A percentile compares a stretch with the other conserved stretches of the same genome.
Conservation (phyloP, 2,797 vertebrate genomes). For the Luscinia luscinia region DNA sequence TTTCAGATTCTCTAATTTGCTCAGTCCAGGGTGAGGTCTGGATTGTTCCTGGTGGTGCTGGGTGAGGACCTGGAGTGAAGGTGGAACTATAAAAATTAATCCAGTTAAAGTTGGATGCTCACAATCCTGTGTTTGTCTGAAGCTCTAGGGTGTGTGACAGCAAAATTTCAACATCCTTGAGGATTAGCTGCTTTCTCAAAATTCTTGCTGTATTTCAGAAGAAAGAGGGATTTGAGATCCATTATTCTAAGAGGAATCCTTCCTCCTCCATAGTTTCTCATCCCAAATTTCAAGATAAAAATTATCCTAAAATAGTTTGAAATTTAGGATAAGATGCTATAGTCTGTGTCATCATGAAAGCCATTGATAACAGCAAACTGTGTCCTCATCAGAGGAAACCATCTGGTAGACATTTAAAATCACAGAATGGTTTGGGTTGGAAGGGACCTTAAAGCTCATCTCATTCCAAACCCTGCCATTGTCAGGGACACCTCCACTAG, state of each 20-base stretch:
- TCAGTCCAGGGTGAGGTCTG: background rate
- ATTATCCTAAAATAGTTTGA: background rate
- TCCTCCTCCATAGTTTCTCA: background rate
- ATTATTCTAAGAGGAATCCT: background rate
- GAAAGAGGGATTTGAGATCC: background rate
- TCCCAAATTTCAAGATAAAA: background rate
- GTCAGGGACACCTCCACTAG: background rate
- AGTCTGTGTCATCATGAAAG: background rate
- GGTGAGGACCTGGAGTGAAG: fast-evolving
- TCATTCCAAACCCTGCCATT: background rate
- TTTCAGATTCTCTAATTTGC: background rate
- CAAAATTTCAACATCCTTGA: background rate
- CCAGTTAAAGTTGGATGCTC: background rate
- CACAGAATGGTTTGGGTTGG: background rate
- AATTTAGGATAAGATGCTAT: background rate
- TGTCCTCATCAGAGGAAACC: background rate
- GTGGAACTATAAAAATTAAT: background rate
- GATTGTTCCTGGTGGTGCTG: background rate
- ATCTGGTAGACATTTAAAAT: fast-evolving
- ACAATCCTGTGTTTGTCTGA: background rate
- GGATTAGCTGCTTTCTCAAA: background rate
- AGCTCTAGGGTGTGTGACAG: background rate
- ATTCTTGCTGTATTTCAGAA: background rate
- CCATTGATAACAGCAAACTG: background rate
- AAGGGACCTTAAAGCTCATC: background rate